Conservation (phyloP, 2,113 vertebrate species). For the Anoura caudifer region DNA sequence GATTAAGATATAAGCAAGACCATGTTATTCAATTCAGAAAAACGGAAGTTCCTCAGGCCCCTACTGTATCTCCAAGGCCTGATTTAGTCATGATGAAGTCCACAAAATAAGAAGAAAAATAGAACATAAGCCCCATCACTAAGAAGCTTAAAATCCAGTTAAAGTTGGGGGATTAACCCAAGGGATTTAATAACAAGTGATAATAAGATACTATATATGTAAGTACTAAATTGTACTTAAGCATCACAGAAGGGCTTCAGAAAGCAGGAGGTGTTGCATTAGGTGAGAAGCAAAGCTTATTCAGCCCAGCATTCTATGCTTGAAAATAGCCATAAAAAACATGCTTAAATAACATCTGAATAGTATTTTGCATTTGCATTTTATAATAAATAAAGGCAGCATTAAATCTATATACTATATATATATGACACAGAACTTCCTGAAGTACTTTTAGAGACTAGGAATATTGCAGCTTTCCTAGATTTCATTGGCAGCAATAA, state of each 20-base stretch:
- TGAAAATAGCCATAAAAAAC: not conserved
- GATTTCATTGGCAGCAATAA: not conserved
- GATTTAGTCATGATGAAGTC: not conserved
- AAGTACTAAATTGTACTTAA: not conserved
- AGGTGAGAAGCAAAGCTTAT: not conserved
- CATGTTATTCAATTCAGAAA: not conserved
- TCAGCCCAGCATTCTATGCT: not conserved
- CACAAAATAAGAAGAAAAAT: not conserved
- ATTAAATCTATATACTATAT: not conserved
- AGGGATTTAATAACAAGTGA: not conserved
- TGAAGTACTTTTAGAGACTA: not conserved
- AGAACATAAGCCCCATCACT: not conserved
- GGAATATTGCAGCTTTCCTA: not conserved
- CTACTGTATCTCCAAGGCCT: not conserved
- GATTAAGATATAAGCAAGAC: not conserved
- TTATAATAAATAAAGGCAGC: not conserved
- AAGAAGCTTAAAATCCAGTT: conserved; percentile 19
- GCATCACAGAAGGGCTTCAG: not conserved
- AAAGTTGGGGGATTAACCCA: not conserved
- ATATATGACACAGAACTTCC: not conserved
- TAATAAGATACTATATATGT: not conserved
- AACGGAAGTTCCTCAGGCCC: not conserved
- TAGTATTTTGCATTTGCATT: not conserved
- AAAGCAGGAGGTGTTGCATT: not conserved
- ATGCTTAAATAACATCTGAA: not conserved